These are phyloP conservation scores for Cerceris rybyensis DNA, from an alignment of 2,888 invertebrate species.

Conservation along the genomic window DNA sequence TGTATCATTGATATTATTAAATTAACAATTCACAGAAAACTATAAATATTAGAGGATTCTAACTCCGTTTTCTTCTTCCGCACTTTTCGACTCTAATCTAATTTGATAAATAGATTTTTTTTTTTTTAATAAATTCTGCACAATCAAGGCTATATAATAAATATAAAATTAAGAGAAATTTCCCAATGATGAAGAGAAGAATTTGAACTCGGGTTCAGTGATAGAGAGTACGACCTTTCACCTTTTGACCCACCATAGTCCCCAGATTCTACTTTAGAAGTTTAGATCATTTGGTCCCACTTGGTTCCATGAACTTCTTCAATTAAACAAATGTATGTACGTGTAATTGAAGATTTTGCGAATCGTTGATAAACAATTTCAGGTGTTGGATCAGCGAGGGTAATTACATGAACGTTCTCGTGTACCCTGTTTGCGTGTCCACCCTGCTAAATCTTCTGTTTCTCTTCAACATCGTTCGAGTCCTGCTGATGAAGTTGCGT, in stretches of 20 bases:
- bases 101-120: no score
- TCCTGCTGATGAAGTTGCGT: slow-evolving; percentile 91
- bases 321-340: not conserved
- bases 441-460: slow-evolving; percentile 92
- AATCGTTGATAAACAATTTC: slow-evolving; percentile 1
- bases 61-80: no score
- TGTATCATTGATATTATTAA: no score
- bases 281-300: no score
- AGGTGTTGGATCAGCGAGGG: slow-evolving; percentile 92
- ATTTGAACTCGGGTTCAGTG: no score
- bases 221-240: no score
- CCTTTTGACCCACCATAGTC: not conserved
- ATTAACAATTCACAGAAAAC: no score
- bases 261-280: not conserved
- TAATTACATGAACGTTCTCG: slow-evolving; percentile 88
- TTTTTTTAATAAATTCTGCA: no score
- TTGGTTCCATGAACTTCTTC: no score
- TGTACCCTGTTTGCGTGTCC: slow-evolving; percentile 90
- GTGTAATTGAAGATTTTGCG: not conserved
- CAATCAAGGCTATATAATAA: no score
- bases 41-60: no score
- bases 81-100: no score
- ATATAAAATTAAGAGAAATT: not conserved
- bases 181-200: not conserved
- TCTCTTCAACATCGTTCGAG: slow-evolving; percentile 94